Percentiles rank a stretch among this genome's conserved stretches.
Evolutionary conservation across 1,140 invertebrate genomes (phyloP).

Genomic region (Drosophila carrolli): DNA sequence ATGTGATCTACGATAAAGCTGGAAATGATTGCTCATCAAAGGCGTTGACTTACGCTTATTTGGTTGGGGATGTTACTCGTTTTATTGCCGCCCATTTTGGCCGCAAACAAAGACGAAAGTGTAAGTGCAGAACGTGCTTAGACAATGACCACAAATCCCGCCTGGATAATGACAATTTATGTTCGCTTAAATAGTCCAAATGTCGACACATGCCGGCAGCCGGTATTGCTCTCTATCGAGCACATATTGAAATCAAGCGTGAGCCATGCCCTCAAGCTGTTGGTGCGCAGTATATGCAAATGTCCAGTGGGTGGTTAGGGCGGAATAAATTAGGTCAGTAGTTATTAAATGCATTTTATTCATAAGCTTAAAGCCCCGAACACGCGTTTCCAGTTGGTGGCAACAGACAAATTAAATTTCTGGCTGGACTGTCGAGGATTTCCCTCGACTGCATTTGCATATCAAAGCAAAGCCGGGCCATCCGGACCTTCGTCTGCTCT

Average conservation of each 20-base stretch:
- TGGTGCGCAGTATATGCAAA: constrained; percentile 27
- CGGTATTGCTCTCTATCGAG: background rate
- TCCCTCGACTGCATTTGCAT: constrained; percentile 35
- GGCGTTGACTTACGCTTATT: background rate
- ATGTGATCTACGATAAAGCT: constrained; percentile 1
- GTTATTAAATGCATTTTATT: constrained; percentile 70
- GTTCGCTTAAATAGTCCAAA: constrained; percentile 33
- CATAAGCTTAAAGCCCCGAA: constrained; percentile 43
- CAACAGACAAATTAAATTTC: constrained; percentile 47
- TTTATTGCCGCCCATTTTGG: constrained; percentile 30
- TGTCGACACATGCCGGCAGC: constrained; percentile 10
- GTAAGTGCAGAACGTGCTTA: constrained; percentile 27
- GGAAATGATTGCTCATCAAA: constrained; percentile 24
- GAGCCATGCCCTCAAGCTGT: constrained; percentile 21
- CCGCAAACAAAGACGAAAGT: constrained; percentile 23
- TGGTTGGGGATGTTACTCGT: constrained; percentile 1
- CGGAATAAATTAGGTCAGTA: constrained; percentile 43
- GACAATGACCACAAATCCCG: constrained; percentile 47
- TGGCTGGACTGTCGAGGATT: constrained; percentile 19
- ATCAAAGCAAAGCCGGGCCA: constrained; percentile 38
- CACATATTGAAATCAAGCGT: constrained; percentile 27
- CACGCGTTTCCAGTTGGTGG: constrained; percentile 13
- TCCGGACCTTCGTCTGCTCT: constrained; percentile 25
- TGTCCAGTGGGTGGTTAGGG: background rate
- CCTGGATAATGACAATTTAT: constrained; percentile 53